Evolutionary conservation across 2,888 invertebrate genomes (phyloP).

Genomic region (Microplitis manilae): DNA sequence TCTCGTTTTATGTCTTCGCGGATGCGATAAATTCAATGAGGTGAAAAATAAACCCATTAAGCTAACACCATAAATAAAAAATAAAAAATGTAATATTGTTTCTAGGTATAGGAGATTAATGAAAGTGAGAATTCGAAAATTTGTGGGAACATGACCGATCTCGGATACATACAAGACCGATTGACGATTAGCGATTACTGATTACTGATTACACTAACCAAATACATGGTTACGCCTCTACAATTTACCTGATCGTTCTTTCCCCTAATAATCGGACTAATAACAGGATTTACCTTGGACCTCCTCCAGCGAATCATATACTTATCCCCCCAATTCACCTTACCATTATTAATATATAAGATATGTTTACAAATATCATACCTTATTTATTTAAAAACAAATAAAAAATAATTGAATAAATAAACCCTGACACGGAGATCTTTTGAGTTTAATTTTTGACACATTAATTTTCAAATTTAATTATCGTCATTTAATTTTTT

Average conservation of each 20-base stretch:
- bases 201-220: constrained; percentile 71
- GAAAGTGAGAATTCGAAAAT: constrained; percentile 31
- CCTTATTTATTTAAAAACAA: background rate
- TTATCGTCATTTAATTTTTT: background rate
- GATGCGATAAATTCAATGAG: constrained; percentile 50
- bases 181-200: constrained; percentile 52
- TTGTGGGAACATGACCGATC: constrained; percentile 30
- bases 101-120: background rate
- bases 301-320: constrained; percentile 66
- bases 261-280: constrained; percentile 70
- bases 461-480: background rate
- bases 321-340: constrained; percentile 69
- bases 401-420: constrained; percentile 9
- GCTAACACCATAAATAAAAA: constrained; percentile 6
- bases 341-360: constrained; percentile 66
- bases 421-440: background rate
- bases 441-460: background rate
- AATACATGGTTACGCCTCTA: constrained; percentile 70
- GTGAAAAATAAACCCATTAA: constrained; percentile 32
- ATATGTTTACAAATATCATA: constrained; percentile 35
- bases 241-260: constrained; percentile 67
- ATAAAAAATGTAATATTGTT: constrained; percentile 22
- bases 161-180: constrained; percentile 48
- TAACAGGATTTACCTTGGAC: constrained; percentile 66
- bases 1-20: constrained; percentile 37